Evolutionary conservation across 2,113 vertebrate species (phyloP).

Genomic region (Tragelaphus buxtoni): DNA sequence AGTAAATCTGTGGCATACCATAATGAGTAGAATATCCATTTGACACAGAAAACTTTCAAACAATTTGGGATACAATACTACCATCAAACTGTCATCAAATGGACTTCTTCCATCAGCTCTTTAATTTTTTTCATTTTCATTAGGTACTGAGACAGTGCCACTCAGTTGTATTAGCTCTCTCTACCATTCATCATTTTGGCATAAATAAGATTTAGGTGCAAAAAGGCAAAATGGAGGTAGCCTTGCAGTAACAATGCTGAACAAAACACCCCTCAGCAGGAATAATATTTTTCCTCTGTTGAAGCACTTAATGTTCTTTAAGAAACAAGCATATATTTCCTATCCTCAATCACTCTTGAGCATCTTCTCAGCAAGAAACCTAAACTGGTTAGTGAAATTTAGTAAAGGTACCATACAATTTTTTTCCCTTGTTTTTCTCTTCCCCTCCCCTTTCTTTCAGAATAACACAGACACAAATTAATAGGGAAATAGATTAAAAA

Average conservation of each 20-base stretch:
- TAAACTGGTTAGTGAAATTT: not conserved
- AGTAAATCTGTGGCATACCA: not conserved
- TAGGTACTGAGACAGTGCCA: not conserved
- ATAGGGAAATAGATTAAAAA: not conserved
- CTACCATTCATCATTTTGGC: slow-evolving; percentile 16
- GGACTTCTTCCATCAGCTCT: not conserved
- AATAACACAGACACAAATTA: not conserved
- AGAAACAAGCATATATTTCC: not conserved
- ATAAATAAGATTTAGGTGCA: slow-evolving; percentile 39
- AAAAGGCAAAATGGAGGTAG: not conserved
- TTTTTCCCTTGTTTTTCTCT: not conserved
- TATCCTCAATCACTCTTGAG: not conserved
- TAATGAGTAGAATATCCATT: not conserved
- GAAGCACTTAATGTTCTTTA: slow-evolving; percentile 21
- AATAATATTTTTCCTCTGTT: not conserved
- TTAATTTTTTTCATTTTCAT: not conserved
- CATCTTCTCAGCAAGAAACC: not conserved
- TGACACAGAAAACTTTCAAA: not conserved
- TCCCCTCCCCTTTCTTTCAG: not conserved
- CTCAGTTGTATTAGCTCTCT: not conserved
- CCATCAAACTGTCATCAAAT: not conserved
- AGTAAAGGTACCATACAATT: not conserved
- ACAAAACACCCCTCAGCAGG: not conserved
- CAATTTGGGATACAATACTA: not conserved
- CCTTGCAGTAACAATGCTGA: not conserved